These are phyloP conservation scores for Aspidoscelis tigris DNA, from an alignment of 2,113 vertebrate genomes.

Conservation along the genomic window DNA sequence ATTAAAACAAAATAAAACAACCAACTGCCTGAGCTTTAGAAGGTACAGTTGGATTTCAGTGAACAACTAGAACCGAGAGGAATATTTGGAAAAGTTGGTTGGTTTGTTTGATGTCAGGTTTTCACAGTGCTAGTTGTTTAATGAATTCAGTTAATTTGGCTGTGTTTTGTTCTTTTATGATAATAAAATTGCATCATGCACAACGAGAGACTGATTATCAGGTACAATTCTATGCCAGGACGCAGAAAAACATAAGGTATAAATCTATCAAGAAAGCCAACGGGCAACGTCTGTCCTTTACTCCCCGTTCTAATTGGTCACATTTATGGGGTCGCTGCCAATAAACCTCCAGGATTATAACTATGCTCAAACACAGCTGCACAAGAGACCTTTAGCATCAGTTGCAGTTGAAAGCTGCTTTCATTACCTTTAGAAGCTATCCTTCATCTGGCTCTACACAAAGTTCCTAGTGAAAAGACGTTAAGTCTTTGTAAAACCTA, in stretches of 20 bases:
- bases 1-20: no score
- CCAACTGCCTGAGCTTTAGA: no score
- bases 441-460: constrained; percentile 36
- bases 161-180: no score
- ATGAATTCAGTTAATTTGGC: no score
- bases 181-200: no score
- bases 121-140: no score
- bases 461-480: constrained; percentile 34
- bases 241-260: background rate
- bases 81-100: no score
- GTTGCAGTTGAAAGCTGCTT: constrained; percentile 33
- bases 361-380: constrained; percentile 34
- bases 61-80: no score
- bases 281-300: background rate
- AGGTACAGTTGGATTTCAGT: no score
- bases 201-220: background rate
- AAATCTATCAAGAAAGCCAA: background rate
- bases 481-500: constrained; percentile 28
- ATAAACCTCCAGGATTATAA: constrained; percentile 33
- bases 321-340: constrained; percentile 13
- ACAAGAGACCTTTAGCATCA: background rate
- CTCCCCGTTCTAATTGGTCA: constrained; percentile 3
- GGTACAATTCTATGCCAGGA: background rate
- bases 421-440: constrained; percentile 18
- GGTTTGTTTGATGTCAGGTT: no score